phyloP scores from a whole-genome alignment of 2,113 vertebrate genomes.

The Hydrochoerus hydrochaeris region DNA sequence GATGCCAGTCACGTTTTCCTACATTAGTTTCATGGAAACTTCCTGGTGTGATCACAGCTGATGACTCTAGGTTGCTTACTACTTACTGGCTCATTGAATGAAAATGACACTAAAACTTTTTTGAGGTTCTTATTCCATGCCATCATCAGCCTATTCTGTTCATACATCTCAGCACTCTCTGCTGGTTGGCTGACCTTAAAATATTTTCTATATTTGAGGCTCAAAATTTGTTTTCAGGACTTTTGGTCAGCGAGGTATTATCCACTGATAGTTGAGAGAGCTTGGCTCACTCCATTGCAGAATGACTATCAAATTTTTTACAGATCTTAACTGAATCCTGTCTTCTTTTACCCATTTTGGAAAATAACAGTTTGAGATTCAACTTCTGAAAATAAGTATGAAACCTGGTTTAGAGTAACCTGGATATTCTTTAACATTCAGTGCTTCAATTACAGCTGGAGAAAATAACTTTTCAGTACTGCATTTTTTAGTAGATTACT shows the following conservation, averaged over 20 bases:
- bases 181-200: not conserved
- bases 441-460: slow-evolving; percentile 4
- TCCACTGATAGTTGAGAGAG: not conserved
- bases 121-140: slow-evolving; percentile 59
- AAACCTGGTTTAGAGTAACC: not conserved
- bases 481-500: slow-evolving; percentile 24
- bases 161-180: not conserved
- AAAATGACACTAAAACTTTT: slow-evolving; percentile 58
- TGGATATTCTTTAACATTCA: not conserved
- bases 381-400: not conserved
- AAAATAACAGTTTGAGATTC: not conserved
- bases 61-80: slow-evolving; percentile 16
- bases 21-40: not conserved
- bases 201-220: not conserved
- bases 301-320: not conserved
- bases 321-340: not conserved
- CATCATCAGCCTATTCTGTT: slow-evolving; percentile 28
- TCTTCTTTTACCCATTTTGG: not conserved
- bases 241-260: not conserved
- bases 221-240: not conserved
- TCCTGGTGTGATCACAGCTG: not conserved
- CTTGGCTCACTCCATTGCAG: not conserved
- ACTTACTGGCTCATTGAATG: slow-evolving; percentile 70
- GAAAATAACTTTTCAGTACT: not conserved
- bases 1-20: not conserved